phyloP scores from a whole-genome alignment of 2,113 vertebrate genomes.

The Calyptomena viridis region DNA sequence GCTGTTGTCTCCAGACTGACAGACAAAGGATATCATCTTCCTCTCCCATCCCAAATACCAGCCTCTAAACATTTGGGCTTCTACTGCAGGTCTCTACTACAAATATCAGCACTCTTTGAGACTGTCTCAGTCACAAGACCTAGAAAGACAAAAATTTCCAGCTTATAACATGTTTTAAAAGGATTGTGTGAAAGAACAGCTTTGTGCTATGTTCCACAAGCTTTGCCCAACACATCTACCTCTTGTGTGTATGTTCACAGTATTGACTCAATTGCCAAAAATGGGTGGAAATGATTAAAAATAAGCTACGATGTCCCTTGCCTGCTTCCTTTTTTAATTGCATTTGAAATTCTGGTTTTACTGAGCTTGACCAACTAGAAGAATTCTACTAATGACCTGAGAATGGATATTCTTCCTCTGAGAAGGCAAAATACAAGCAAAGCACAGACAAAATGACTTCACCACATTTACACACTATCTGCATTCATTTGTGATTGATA shows the following conservation, averaged over 20 bases:
- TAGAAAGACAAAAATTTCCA: background rate
- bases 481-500: background rate
- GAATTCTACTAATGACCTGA: background rate
- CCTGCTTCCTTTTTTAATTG: background rate
- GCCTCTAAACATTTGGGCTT: background rate
- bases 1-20: background rate
- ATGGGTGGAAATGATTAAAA: rapidly evolving
- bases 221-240: background rate
- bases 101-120: background rate
- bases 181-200: background rate
- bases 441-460: background rate
- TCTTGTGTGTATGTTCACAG: background rate
- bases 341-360: background rate
- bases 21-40: background rate
- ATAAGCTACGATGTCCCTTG: background rate
- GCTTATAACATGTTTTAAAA: background rate
- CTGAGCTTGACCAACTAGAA: background rate
- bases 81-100: background rate
- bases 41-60: background rate
- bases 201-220: background rate
- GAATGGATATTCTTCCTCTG: background rate
- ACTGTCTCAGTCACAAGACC: background rate
- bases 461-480: background rate
- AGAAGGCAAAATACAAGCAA: background rate
- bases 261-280: background rate